A percentile compares a stretch with the other conserved stretches of the same genome.
Evolutionary conservation across 2,888 invertebrate genomes (phyloP).

Genomic region (Ectemnius continuus): DNA sequence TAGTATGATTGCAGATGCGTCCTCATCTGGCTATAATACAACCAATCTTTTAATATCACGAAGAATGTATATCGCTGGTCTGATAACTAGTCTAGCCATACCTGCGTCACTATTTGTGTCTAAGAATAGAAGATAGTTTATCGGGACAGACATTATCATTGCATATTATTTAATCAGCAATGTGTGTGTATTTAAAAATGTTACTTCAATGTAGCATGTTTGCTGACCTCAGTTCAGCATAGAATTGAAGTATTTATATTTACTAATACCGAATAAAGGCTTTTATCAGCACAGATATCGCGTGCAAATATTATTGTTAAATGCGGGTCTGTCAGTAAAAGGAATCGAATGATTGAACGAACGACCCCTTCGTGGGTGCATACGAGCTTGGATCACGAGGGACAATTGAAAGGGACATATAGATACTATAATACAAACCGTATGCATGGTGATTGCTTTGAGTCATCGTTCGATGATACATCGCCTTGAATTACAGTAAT

Average conservation of each 20-base stretch:
- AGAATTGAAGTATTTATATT: too few species aligned
- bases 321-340: slow-evolving; percentile 32
- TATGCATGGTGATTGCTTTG: slow-evolving; percentile 35
- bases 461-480: slow-evolving; percentile 37
- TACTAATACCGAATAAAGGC: too few species aligned
- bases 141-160: slow-evolving; percentile 11
- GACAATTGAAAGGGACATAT: slow-evolving; percentile 15
- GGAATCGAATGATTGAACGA: slow-evolving; percentile 10
- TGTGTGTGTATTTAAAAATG: slow-evolving; percentile 12
- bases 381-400: slow-evolving; percentile 14
- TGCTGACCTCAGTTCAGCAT: too few species aligned
- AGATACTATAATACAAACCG: not conserved
- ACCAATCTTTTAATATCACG: too few species aligned
- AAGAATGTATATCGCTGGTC: too few species aligned
- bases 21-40: too few species aligned
- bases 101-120: too few species aligned
- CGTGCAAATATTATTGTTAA: slow-evolving; percentile 24
- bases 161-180: not conserved
- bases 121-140: not conserved
- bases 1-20: too few species aligned
- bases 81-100: too few species aligned
- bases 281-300: slow-evolving; percentile 39
- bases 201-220: too few species aligned
- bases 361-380: slow-evolving; percentile 33
- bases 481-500: slow-evolving; percentile 25